phyloP scores from a whole-genome alignment of 2,797 vertebrate species.

The Halcyon badia region DNA sequence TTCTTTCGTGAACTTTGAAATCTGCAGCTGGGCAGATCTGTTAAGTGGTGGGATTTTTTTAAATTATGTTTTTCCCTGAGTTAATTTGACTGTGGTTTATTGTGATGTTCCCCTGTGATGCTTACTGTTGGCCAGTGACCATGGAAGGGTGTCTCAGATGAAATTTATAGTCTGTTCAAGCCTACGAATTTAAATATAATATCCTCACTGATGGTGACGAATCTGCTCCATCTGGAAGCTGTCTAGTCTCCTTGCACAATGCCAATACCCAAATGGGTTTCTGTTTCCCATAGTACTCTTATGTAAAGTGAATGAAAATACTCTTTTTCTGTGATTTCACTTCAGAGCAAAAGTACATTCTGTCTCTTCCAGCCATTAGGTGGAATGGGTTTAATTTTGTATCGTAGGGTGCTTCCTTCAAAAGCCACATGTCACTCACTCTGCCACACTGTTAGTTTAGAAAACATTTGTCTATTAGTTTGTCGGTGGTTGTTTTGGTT shows the following conservation, averaged over 20 bases:
- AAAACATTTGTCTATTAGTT: background rate
- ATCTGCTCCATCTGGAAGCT: background rate
- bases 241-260: background rate
- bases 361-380: background rate
- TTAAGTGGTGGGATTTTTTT: background rate
- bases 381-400: conserved; percentile 7
- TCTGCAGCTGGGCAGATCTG: background rate
- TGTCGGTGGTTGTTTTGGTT: too few species aligned
- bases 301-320: background rate
- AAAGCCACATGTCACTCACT: background rate
- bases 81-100: background rate
- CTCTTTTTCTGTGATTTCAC: background rate
- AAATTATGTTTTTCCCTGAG: background rate
- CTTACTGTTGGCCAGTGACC: background rate
- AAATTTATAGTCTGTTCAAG: background rate
- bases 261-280: background rate
- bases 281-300: background rate
- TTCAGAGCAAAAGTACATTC: background rate
- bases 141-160: background rate
- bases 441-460: background rate
- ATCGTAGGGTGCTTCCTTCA: background rate
- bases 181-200: background rate
- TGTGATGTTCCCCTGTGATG: background rate
- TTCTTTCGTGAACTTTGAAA: background rate
- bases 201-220: background rate